Evolutionary conservation across 2,113 vertebrate genomes (phyloP).

Genomic region (Rana temporaria): DNA sequence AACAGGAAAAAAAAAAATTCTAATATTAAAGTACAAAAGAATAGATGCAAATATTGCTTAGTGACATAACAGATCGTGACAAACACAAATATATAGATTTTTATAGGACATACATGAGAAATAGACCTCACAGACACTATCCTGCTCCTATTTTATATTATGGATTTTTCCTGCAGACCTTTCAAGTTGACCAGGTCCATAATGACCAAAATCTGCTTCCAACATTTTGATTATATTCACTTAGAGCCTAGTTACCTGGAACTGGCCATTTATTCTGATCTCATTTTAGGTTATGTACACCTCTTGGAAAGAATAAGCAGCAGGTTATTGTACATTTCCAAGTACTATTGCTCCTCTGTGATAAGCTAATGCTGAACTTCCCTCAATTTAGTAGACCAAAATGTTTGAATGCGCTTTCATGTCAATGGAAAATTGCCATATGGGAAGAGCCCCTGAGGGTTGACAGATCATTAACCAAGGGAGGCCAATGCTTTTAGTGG

Average conservation of each 20-base stretch:
- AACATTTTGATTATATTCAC: neutral
- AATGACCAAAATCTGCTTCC: neutral
- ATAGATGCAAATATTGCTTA: neutral
- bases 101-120: slow-evolving; percentile 20
- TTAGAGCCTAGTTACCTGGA: neutral
- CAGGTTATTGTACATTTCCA: neutral
- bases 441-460: too few relatives aligned
- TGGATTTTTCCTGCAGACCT: neutral
- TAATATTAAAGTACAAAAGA: too few relatives aligned
- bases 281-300: neutral
- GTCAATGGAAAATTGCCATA: too few relatives aligned
- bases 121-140: neutral
- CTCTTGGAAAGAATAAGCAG: neutral
- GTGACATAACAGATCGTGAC: neutral
- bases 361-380: too few relatives aligned
- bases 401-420: too few relatives aligned
- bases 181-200: neutral
- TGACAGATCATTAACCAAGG: too few relatives aligned
- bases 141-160: neutral
- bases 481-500: too few relatives aligned
- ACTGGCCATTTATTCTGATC: too few relatives aligned
- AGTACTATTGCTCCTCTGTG: too few relatives aligned
- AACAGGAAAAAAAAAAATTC: too few relatives aligned
- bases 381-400: too few relatives aligned
- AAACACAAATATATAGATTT: slow-evolving; percentile 12